These are phyloP conservation scores for Sminthurides bifidus DNA, from an alignment of 1,140 invertebrate genomes.

Conservation along the genomic window DNA sequence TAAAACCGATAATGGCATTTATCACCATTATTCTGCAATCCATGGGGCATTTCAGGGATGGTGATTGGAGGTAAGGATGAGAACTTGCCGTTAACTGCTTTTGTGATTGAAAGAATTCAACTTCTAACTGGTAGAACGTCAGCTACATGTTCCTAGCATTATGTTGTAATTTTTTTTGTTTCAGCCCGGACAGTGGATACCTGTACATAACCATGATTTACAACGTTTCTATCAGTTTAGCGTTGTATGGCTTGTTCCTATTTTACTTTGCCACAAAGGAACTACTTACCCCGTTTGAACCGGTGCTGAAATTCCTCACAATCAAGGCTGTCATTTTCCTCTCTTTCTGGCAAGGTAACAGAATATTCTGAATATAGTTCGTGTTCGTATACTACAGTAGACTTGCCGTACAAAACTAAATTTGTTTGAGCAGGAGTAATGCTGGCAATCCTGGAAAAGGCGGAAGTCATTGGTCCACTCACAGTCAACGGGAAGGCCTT, in stretches of 20 bases:
- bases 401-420: too few species aligned
- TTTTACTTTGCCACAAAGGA: conserved; percentile 97
- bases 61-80: conserved; percentile 93
- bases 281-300: conserved; percentile 90
- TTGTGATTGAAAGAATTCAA: too few species aligned
- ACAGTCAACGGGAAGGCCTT: conserved; percentile 55
- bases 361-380: too few species aligned
- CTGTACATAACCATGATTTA: conserved; percentile 97
- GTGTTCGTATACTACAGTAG: too few species aligned
- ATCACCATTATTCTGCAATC: too few species aligned
- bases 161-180: conserved; percentile 2
- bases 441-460: conserved; percentile 91
- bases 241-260: conserved; percentile 92
- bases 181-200: conserved; percentile 78
- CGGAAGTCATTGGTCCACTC: conserved; percentile 81
- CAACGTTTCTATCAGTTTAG: conserved; percentile 93
- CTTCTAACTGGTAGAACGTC: too few species aligned
- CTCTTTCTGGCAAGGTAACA: conserved; percentile 99
- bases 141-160: too few species aligned
- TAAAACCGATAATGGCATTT: too few species aligned
- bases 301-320: conserved; percentile 96
- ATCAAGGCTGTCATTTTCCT: conserved; percentile 99
- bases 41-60: conserved; percentile 77
- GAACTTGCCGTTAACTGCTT: too few species aligned
- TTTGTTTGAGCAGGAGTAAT: too few species aligned